phyloP scores from a whole-genome alignment of 1,140 invertebrate genomes.

The Sinonovacula constricta region DNA sequence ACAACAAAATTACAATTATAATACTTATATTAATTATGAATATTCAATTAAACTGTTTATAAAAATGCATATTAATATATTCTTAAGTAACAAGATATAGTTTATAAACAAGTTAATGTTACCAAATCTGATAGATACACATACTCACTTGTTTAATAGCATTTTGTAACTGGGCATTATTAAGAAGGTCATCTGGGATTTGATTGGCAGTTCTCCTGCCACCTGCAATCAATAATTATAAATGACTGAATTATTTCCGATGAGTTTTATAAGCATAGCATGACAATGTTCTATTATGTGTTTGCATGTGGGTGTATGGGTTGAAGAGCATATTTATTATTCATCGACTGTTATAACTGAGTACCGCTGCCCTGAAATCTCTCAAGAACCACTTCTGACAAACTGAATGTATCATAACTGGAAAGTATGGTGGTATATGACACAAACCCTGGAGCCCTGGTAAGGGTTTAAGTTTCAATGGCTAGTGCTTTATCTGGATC shows the following conservation, averaged over 20 bases:
- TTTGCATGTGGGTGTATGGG: neutral
- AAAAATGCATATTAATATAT: too few species aligned
- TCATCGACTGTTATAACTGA: too few species aligned
- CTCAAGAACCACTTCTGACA: too few species aligned
- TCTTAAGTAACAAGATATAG: neutral
- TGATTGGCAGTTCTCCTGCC: slow-evolving; percentile 62
- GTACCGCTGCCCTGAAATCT: too few species aligned
- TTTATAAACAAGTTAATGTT: neutral
- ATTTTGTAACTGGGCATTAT: slow-evolving; percentile 87
- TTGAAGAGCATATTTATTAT: too few species aligned
- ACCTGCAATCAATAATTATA: too few species aligned
- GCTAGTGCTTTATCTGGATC: too few species aligned
- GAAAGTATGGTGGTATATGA: too few species aligned
- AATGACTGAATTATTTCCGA: neutral
- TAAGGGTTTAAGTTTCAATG: too few species aligned
- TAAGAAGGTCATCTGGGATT: slow-evolving; percentile 90
- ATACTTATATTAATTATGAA: neutral
- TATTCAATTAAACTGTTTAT: neutral
- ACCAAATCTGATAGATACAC: neutral
- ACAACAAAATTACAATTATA: too few species aligned
- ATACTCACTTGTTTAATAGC: slow-evolving; percentile 80
- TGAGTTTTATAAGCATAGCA: neutral
- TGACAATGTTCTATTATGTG: neutral
- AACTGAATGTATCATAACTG: too few species aligned
- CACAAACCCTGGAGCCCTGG: too few species aligned